Evolutionary conservation across 2,888 invertebrate species (phyloP), one percentile per base, ranked within the genome.

Genomic region (Carpatolechia fugitivella): DNA sequence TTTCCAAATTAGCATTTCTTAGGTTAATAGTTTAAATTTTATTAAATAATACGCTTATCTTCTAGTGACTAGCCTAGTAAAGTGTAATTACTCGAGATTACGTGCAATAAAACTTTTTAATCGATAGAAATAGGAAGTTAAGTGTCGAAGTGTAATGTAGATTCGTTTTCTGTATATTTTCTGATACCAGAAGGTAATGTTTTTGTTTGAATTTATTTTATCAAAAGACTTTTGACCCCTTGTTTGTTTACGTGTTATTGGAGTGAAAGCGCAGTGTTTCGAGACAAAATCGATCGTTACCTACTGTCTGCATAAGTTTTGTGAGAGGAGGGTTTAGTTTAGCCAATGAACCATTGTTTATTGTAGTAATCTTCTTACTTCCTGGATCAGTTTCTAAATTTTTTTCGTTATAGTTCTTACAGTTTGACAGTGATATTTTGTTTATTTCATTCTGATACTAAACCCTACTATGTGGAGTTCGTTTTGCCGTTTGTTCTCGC

Each of bases 11-110:
- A n/a, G n/a, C n/a, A n/a, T n/a, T n/a, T n/a, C n/a, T n/a, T n/a
- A n/a, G n/a, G n/a, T n/a, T n/a, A n/a, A n/a, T n/a, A n/a, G n/a
- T n/a, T n/a, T n/a, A n/a, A n/a, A n/a, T n/a, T n/a, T n/a, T n/a
- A 16, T 58, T 54, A 60, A 58, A 56, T 58, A 56, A 53, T 56
- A 56, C 18, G 55, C 53, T 59, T 66, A 61, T 60, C 58, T 60
- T 13, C 49, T 50, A 55, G 50, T 49, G 14, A 56, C 60, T 59
- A 60, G 44, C 54, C 20, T 60, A 62, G 54, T 63, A 63, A 59
- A 64, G 68, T 66, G 65, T 63, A 64, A 59, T 54, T 65, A 64
- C 57, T 68, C 30, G 61, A 71, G 68, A 71, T 72, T 71, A 75
- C 74, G 74, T 73, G 64, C 62, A 60, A 55, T 64, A 68, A 63